A percentile compares a stretch with the other conserved stretches of the same genome.
Evolutionary conservation across 2,113 vertebrate species (phyloP).

Genomic region (Chloropsis hardwickii): DNA sequence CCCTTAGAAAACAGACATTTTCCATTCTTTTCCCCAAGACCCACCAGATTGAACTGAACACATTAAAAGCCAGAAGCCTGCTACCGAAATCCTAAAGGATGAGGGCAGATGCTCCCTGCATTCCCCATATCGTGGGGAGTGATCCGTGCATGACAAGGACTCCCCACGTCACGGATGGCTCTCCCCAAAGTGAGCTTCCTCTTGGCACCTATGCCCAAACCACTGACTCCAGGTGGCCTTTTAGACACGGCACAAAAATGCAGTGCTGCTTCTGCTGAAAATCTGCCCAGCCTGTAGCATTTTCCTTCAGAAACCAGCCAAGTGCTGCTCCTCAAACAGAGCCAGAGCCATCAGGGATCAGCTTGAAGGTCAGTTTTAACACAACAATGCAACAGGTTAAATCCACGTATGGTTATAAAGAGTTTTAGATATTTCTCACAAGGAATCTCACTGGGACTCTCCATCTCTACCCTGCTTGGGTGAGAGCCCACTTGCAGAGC

Average conservation of each 20-base stretch:
- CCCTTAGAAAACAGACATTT: background rate
- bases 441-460: background rate
- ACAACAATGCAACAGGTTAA: background rate
- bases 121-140: background rate
- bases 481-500: background rate
- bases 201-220: background rate
- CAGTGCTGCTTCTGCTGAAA: background rate
- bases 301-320: background rate
- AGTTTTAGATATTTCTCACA: background rate
- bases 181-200: background rate
- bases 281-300: background rate
- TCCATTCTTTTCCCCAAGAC: background rate
- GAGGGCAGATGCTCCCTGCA: background rate
- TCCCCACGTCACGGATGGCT: background rate
- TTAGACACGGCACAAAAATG: rapidly evolving
- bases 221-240: background rate
- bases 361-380: background rate
- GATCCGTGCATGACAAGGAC: rapidly evolving
- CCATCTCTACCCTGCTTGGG: background rate
- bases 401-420: background rate
- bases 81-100: rapidly evolving
- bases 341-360: background rate
- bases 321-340: background rate
- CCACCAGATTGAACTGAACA: background rate
- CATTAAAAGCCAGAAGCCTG: background rate